Evolutionary conservation across 2,888 invertebrate species (phyloP), one percentile per base, ranked within the genome.

Genomic region (Nemoura dubitans): DNA sequence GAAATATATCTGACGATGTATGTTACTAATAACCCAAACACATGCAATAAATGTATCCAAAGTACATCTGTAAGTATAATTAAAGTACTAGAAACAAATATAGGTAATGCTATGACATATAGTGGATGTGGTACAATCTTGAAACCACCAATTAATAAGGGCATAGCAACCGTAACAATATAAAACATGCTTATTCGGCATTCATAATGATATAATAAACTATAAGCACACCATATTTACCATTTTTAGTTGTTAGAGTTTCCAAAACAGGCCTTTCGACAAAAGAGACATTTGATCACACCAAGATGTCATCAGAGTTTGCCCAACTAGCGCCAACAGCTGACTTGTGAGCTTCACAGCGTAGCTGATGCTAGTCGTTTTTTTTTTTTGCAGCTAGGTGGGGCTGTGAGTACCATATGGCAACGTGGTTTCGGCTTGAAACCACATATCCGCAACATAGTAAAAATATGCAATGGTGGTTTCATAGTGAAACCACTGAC

Each of bases 71-170:
- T n/a, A n/a, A n/a, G n/a, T n/a, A n/a, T n/a, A n/a, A n/a, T n/a
- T n/a, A n/a, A n/a, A n/a, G n/a, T n/a, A n/a, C n/a, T n/a, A n/a
- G n/a, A n/a, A n/a, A n/a, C n/a, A n/a, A n/a, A n/a, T n/a, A n/a
- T 76, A 76, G 5, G 76, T 76, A n/a, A 25, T 36, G 25, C 76
- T 76, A 76, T 21, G 76, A 21, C 76, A 3, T 5, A n/a, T 21
- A n/a, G 76, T 21, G 25, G 25, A 76, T 76, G 76, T 76, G 76
- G 76, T 25, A 76, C 21, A n/a, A 25, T 25, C 25, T 76, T 76
- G 76, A 76, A 76, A 76, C 76, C 76, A 76, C 76, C 21, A n/a
- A 76, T 21, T 16, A 76, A 76, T 76, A n/a, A 76, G 76, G 76
- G 76, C 76, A 76, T 76, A 76, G 21, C n/a, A 76, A 36, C 36